Evolutionary conservation across 2,888 invertebrate genomes (phyloP), one percentile per base, ranked within the genome.

Genomic region (Minunthozetes semirufus): DNA sequence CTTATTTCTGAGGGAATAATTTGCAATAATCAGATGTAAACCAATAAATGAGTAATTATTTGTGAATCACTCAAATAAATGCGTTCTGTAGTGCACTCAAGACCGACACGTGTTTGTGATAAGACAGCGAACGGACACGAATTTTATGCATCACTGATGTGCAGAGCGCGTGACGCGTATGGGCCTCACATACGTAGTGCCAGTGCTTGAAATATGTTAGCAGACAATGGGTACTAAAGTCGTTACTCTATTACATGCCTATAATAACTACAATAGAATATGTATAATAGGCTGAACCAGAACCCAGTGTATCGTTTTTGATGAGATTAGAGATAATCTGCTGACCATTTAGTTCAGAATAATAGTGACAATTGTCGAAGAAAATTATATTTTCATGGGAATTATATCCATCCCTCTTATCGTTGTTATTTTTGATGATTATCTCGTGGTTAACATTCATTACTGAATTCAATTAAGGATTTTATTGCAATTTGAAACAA

Each of bases 291-390:
- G 15, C 27, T 59, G 70, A 42, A 19, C 19, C 0, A 0, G n/a
- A 38, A 17, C 27, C 25, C 25, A 27, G 25, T 22, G 2, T 25
- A 46, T 27, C 9, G n/a, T 22, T 46, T 48, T 70, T 48, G 70
- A 70, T 70, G 70, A 22, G 70, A 70, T 70, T 46, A 70, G 2
- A 9, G 70, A 70, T 70, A 38, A 70, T 70, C 70, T 70, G 70
- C 22, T 48, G 22, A 48, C 17, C 38, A 70, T 25, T 70, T 22
- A 70, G 6, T 46, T 9, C 15, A 25, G 17, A n/a, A 63, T 63
- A 33, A 29, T 63, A 6, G 19, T 33, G 22, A 63, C 38, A 48
- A 70, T 70, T 48, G 70, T 70, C 46, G 5, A 9, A 42, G 19
- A 46, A 46, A 70, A 46, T 48, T 46, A 48, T 48, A 70, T 70